phyloP scores from a whole-genome alignment of 2,888 invertebrate genomes.

The Arge pagana region DNA sequence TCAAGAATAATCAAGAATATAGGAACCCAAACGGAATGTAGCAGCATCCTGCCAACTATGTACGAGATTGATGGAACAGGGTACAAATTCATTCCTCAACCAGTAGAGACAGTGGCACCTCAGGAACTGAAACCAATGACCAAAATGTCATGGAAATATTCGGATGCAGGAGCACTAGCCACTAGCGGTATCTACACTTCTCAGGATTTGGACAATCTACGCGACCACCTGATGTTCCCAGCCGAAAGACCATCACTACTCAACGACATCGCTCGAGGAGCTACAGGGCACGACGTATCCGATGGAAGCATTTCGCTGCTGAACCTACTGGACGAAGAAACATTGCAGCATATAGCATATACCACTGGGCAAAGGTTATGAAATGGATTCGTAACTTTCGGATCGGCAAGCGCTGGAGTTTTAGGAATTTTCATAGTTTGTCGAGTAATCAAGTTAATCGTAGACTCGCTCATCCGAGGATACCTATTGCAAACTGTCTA shows the following conservation, averaged over 20 bases:
- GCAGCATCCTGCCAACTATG: conserved; percentile 28
- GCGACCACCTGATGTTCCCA: conserved; percentile 18
- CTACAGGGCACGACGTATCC: too few relatives aligned
- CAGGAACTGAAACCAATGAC: conserved; percentile 1
- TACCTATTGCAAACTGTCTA: conserved; percentile 24
- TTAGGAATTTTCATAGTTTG: conserved; percentile 19
- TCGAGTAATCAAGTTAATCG: conserved; percentile 14
- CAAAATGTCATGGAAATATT: too few relatives aligned
- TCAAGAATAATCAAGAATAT: conserved; percentile 31
- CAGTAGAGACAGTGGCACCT: neutral
- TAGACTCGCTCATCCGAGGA: conserved; percentile 23
- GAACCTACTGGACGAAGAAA: neutral
- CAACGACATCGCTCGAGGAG: neutral
- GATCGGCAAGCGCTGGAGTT: conserved; percentile 26
- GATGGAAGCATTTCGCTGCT: too few relatives aligned
- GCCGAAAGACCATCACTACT: conserved; percentile 21
- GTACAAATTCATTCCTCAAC: conserved; percentile 17
- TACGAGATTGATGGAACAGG: conserved; percentile 28
- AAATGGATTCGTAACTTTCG: conserved; percentile 24
- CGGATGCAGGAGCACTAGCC: too few relatives aligned
- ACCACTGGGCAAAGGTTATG: conserved; percentile 17
- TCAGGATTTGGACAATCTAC: conserved; percentile 15
- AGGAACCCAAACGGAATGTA: conserved; percentile 30
- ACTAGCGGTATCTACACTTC: conserved; percentile 24
- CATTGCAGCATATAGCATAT: conserved; percentile 10